Evolutionary conservation across 2,888 invertebrate species (phyloP).

Genomic region (Dasysyrphus tricinctus): DNA sequence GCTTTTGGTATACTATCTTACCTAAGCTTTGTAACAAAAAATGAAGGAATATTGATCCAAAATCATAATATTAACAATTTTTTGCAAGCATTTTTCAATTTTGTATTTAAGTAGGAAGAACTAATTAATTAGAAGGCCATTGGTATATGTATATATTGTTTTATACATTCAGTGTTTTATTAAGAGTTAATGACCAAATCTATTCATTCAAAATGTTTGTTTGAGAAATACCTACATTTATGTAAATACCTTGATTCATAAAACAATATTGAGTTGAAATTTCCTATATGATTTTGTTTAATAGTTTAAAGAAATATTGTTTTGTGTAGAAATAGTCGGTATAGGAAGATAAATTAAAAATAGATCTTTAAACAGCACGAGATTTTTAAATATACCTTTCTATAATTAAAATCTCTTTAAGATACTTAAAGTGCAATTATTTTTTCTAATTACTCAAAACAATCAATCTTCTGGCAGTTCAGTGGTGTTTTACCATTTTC

Average conservation of each 20-base stretch:
- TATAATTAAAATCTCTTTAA: conserved; percentile 19
- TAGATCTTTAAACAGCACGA: conserved; percentile 20
- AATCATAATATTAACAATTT: conserved; percentile 8
- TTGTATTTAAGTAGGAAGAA: neutral
- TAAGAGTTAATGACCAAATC: neutral
- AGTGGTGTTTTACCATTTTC: neutral
- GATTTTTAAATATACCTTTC: conserved; percentile 17
- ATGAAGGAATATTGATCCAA: neutral
- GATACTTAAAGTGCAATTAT: conserved; percentile 20
- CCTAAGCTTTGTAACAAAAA: neutral
- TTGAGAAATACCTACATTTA: neutral
- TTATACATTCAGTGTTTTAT: neutral
- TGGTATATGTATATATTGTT: neutral
- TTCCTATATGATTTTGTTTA: conserved; percentile 10
- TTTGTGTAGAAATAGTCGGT: neutral
- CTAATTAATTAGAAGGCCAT: neutral
- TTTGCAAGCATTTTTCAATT: neutral
- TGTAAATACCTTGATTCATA: too few relatives aligned
- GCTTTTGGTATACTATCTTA: too few relatives aligned
- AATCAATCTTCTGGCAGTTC: conserved; percentile 14
- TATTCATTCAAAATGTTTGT: neutral
- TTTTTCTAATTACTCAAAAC: conserved; percentile 18
- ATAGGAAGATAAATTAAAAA: conserved; percentile 3
- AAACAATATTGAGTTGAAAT: neutral
- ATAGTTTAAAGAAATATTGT: conserved; percentile 1